Percentiles rank a stretch among this genome's conserved stretches.
phyloP scores from a whole-genome alignment of 2,797 vertebrate genomes.

The Chaenodraco wilsoni region DNA sequence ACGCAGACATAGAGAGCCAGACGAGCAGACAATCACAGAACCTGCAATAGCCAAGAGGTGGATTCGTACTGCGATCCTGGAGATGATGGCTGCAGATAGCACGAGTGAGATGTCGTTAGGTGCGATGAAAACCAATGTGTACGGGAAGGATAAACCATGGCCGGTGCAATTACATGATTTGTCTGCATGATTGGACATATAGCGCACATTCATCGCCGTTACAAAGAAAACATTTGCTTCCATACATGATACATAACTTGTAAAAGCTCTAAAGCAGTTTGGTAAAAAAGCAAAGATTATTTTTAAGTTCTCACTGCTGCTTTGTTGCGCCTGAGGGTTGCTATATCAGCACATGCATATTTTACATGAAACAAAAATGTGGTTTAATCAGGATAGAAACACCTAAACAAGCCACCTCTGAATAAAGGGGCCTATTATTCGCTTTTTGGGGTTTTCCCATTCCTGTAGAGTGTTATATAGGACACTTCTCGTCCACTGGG shows the following conservation, averaged over 20 bases:
- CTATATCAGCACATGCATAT: neutral
- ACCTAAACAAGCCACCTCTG: neutral
- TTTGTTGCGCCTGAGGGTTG: constrained; percentile 1
- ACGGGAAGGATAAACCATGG: constrained; percentile 8
- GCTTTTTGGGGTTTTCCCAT: too few species aligned
- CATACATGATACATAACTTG: neutral
- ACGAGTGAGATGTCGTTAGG: constrained; percentile 36
- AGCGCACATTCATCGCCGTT: constrained; percentile 10
- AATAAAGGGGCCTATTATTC: neutral
- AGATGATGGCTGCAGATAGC: constrained; percentile 42
- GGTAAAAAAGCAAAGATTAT: too few species aligned
- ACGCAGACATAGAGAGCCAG: constrained; percentile 44
- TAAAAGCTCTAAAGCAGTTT: neutral
- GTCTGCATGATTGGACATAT: neutral
- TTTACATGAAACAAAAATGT: neutral
- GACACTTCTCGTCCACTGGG: constrained; percentile 58
- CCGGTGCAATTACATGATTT: neutral
- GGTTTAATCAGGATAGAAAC: neutral
- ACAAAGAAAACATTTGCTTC: neutral
- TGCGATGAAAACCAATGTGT: constrained; percentile 15
- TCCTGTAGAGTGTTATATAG: too few species aligned
- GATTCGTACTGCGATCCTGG: constrained; percentile 23
- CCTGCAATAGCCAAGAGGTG: constrained; percentile 37
- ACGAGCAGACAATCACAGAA: constrained; percentile 46
- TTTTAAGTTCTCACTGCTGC: neutral